Evolutionary conservation across 2,113 vertebrate species (phyloP), one percentile per base, ranked within the genome.

Genomic region (Semnornis frantzii): DNA sequence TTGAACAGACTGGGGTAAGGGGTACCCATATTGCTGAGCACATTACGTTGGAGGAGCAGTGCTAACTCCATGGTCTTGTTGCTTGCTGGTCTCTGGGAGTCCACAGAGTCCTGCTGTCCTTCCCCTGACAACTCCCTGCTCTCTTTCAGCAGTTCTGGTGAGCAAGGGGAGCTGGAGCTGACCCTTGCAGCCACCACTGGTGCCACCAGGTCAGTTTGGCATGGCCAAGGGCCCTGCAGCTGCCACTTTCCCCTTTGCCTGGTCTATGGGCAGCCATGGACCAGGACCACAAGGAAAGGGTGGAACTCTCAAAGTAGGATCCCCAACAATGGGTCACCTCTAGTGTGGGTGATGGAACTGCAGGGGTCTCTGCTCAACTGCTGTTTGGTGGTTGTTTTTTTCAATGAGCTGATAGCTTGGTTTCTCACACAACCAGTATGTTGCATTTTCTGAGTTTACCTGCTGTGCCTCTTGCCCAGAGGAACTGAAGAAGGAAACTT

Each of bases 381-480:
- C 58, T 81, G 28, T 59, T 74, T 2, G 19, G n/a, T 69, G 23
- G 23, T 11, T 48, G 25, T 34, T 39, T 58, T 34, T 72, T 62
- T 68, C 57, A 6, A 7, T 55, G 58, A 57, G 68, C 91, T 90
- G 58, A 50, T 71, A 65, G 92, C 57, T 50, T 68, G 55, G 44
- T 48, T 87, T 92, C 64, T 87, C 77, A 55, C 71, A 16, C 2
- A 3, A 50, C 76, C 8, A 0, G 12, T 87, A 15, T 24, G 0
- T 85, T 92, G 75, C 34, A 4, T 95, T 96, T 96, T 92, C 94
- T 58, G 82, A 8, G 79, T 95, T 97, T 97, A 75, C 76, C 84
- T 95, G 83, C 85, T 48, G 79, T 97, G 74, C 95, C 86, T 94
- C 87, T 96, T 89, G 81, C 72, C 94, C 84, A 83, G 91, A 95